Percentiles rank a stretch among this genome's conserved stretches.
These are phyloP conservation scores for Phaethornis superciliosus DNA, from an alignment of 2,113 vertebrate species.

Conservation along the genomic window DNA sequence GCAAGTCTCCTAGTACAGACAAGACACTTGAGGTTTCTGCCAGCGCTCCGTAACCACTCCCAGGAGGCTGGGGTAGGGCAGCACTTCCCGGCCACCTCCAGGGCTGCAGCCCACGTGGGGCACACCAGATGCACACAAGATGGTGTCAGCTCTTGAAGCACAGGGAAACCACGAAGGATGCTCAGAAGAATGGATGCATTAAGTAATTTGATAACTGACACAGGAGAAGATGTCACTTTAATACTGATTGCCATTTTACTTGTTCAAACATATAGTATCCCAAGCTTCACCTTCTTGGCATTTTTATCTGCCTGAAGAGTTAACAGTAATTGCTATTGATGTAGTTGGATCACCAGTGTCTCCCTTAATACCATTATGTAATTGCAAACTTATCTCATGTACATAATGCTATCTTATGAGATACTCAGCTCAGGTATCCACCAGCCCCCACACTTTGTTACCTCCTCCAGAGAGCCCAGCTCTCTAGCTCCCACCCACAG, in stretches of 20 bases:
- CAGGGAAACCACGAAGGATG: not conserved
- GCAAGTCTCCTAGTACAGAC: not conserved
- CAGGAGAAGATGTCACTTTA: not conserved
- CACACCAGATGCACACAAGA: accelerated
- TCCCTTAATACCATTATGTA: not conserved
- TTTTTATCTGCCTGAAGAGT: not conserved
- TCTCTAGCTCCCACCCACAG: not conserved
- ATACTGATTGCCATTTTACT: not conserved
- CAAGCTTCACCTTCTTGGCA: not conserved
- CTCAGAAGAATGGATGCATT: not conserved
- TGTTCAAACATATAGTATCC: not conserved
- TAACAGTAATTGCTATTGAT: not conserved
- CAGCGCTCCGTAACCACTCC: not conserved
- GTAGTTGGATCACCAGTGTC: not conserved
- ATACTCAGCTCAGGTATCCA: not conserved
- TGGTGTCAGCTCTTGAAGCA: not conserved
- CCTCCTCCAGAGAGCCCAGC: not conserved
- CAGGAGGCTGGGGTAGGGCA: not conserved
- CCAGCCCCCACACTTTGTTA: not conserved
- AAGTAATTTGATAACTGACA: not conserved
- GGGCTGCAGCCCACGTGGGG: accelerated
- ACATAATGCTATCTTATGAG: accelerated
- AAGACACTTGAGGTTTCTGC: not conserved
- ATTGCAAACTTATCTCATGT: not conserved
- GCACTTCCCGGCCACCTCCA: not conserved